Conservation (phyloP, 92 coral and sea anemone genomes). For the Nematostella vectensis region DNA sequence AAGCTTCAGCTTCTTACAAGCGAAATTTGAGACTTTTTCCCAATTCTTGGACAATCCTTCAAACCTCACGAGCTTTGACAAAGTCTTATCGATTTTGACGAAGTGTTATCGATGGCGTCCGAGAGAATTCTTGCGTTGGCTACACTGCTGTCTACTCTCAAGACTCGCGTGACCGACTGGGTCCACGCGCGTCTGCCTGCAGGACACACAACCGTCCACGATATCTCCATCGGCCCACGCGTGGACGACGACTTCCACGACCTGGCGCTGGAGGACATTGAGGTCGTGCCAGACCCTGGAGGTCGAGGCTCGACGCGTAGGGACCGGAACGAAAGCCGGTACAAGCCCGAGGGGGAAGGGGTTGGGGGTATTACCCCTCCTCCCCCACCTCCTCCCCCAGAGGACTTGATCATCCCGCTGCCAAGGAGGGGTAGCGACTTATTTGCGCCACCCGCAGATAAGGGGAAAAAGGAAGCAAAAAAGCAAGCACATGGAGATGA, state of each 20-base stretch:
- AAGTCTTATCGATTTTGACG: no score
- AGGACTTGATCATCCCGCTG: background rate
- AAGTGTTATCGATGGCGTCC: no score
- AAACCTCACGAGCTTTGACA: no score
- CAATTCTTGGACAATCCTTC: no score
- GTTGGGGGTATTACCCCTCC: background rate
- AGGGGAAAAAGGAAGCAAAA: background rate
- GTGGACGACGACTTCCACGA: background rate
- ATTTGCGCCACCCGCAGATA: background rate
- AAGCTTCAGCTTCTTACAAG: no score
- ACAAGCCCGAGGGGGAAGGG: background rate
- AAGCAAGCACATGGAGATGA: background rate
- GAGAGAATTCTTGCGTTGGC: background rate
- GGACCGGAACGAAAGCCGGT: background rate
- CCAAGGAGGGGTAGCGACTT: background rate
- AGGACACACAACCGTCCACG: background rate
- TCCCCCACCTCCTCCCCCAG: background rate
- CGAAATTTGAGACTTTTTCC: no score
- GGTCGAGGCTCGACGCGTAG: background rate
- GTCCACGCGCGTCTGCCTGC: background rate
- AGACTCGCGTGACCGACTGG: background rate
- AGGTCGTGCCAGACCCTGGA: background rate
- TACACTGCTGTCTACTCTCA: background rate
- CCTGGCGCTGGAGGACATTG: constrained; percentile 1
- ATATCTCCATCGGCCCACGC: background rate